Percentiles rank a stretch among this genome's conserved stretches.
Evolutionary conservation across 1,140 invertebrate genomes (phyloP).

Genomic region (Patella vulgata): DNA sequence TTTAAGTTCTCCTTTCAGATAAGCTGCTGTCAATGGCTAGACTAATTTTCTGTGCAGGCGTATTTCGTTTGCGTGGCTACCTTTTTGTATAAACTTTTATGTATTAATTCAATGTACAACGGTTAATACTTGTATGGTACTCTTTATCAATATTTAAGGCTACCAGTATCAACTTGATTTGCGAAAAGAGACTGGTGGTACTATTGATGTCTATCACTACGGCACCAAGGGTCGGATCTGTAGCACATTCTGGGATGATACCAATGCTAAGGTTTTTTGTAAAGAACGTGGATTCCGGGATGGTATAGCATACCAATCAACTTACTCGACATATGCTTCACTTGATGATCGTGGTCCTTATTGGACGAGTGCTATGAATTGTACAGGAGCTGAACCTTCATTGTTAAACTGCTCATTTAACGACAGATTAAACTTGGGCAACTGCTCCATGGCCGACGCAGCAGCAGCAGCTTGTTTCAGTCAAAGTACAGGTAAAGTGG

Average conservation of each 20-base stretch:
- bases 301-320: slow-evolving; percentile 47
- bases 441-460: slow-evolving; percentile 34
- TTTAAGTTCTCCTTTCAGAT: no score
- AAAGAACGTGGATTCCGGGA: slow-evolving; percentile 27
- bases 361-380: slow-evolving; percentile 40
- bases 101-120: slow-evolving; percentile 10
- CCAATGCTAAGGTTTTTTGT: slow-evolving; percentile 48
- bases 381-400: slow-evolving; percentile 35
- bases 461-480: slow-evolving; percentile 43
- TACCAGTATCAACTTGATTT: slow-evolving; percentile 15
- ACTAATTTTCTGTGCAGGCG: no score
- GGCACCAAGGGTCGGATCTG: slow-evolving; percentile 47
- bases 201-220: slow-evolving; percentile 39
- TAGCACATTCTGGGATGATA: slow-evolving; percentile 50
- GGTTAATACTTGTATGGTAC: slow-evolving; percentile 17
- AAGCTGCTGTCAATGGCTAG: no score
- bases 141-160: slow-evolving; percentile 12
- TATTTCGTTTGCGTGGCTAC: no score
- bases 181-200: slow-evolving; percentile 28
- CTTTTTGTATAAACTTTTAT: slow-evolving; percentile 18
- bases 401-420: slow-evolving; percentile 38
- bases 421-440: slow-evolving; percentile 24
- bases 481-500: slow-evolving; percentile 21
- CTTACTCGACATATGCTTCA: slow-evolving; percentile 11
- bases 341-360: slow-evolving; percentile 20